phyloP scores from a whole-genome alignment of 35 echinoderm and acorn worm genomes.

The Chiridota heheva region DNA sequence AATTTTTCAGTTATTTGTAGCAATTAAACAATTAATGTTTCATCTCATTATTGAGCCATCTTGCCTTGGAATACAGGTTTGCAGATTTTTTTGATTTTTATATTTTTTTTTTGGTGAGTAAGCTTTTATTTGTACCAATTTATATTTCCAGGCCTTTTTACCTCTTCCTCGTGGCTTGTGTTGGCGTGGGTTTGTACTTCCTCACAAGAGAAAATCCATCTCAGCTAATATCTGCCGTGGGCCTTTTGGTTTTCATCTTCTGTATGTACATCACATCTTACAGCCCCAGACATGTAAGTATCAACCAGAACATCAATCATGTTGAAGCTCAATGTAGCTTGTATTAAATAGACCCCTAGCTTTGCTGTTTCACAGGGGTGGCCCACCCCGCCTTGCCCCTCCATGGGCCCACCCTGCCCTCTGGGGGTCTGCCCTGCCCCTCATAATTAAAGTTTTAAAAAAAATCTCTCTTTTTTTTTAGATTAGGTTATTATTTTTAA shows the following conservation, averaged over 20 bases:
- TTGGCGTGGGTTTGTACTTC: slow-evolving; percentile 48
- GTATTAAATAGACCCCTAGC: too few relatives aligned
- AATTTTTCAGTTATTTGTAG: background rate
- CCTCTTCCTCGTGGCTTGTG: slow-evolving; percentile 33
- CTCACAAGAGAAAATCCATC: slow-evolving; percentile 70
- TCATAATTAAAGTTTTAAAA: too few relatives aligned
- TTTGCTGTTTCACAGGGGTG: too few relatives aligned
- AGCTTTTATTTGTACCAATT: background rate
- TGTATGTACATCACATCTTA: slow-evolving; percentile 77
- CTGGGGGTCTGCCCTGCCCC: too few relatives aligned
- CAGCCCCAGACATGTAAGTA: slow-evolving; percentile 77
- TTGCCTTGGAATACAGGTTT: background rate
- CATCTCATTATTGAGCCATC: background rate
- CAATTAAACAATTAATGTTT: background rate
- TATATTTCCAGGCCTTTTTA: slow-evolving; percentile 57
- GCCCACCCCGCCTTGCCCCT: too few relatives aligned
- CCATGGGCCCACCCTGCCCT: too few relatives aligned
- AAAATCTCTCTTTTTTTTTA: too few relatives aligned
- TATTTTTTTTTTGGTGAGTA: background rate
- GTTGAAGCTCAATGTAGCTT: too few relatives aligned
- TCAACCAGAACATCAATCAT: too few relatives aligned
- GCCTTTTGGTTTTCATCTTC: slow-evolving; percentile 72
- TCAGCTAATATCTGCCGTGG: slow-evolving; percentile 84
- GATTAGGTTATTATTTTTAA: too few relatives aligned
- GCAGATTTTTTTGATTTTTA: background rate